A percentile compares a stretch with the other conserved stretches of the same genome.
These are phyloP conservation scores for Drosophila bocqueti DNA, from an alignment of 1,140 invertebrate genomes.

Conservation along the genomic window DNA sequence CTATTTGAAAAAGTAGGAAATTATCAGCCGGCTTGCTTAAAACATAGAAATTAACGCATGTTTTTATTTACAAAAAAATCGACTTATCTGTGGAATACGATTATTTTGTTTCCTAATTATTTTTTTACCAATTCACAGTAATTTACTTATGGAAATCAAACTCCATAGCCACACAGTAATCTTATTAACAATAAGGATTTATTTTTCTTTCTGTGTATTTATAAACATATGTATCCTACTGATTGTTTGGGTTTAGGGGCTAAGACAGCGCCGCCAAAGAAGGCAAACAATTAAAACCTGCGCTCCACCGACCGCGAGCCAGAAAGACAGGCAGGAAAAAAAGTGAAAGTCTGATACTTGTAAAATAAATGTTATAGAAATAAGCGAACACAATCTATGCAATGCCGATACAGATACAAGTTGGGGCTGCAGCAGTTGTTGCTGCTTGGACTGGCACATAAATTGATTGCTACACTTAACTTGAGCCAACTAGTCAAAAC, in stretches of 20 bases:
- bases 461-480: slow-evolving; percentile 79
- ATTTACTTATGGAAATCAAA: background rate
- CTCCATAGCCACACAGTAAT: background rate
- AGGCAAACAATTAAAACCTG: slow-evolving; percentile 59
- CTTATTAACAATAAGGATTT: background rate
- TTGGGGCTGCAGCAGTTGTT: slow-evolving; percentile 47
- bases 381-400: slow-evolving; percentile 52
- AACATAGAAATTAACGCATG: too few species aligned
- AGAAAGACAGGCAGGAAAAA: slow-evolving; percentile 45
- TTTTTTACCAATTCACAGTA: too few species aligned
- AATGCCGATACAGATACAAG: slow-evolving; percentile 40
- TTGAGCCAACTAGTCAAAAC: slow-evolving; percentile 68
- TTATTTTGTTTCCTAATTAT: too few species aligned
- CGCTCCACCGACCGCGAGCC: slow-evolving; percentile 27
- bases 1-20: background rate
- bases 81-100: too few species aligned
- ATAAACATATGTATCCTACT: slow-evolving; percentile 8
- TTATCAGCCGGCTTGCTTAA: background rate
- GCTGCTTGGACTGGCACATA: slow-evolving; percentile 46
- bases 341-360: slow-evolving; percentile 74
- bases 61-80: too few species aligned
- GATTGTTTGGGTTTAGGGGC: slow-evolving; percentile 22
- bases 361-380: slow-evolving; percentile 62
- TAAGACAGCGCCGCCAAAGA: slow-evolving; percentile 35
- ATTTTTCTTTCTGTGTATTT: slow-evolving; percentile 5